These are phyloP conservation scores for Sterna hirundo DNA, from an alignment of 2,113 vertebrate species.

Conservation along the genomic window DNA sequence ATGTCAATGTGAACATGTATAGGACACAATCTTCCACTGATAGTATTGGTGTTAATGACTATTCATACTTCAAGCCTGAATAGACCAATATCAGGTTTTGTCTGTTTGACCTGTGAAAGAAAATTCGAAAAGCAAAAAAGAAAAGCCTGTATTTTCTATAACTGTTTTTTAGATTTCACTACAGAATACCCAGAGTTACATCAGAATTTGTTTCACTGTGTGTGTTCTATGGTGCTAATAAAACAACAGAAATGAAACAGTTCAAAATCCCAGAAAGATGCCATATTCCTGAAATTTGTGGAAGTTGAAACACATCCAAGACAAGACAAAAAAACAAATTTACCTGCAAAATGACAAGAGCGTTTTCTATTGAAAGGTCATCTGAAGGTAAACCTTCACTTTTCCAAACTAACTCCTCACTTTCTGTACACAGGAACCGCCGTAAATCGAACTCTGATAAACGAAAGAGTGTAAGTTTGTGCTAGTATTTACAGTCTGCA, in stretches of 20 bases:
- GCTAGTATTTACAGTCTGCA: background rate
- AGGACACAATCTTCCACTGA: background rate
- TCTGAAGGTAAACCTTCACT: slow-evolving; percentile 96
- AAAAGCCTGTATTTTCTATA: background rate
- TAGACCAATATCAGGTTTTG: background rate
- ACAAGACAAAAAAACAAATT: background rate
- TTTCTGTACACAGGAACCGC: slow-evolving; percentile 93
- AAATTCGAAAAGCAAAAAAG: background rate
- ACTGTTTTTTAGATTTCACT: background rate
- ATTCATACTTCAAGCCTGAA: background rate
- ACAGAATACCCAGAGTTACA: background rate
- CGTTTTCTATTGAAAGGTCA: slow-evolving; percentile 97
- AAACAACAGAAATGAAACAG: background rate
- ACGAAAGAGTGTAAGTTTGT: background rate
- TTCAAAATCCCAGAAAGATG: background rate
- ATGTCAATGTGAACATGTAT: background rate
- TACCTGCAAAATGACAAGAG: slow-evolving; percentile 97
- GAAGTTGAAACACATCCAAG: background rate
- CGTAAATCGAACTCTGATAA: slow-evolving; percentile 89
- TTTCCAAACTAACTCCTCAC: slow-evolving; percentile 97
- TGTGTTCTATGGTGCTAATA: background rate
- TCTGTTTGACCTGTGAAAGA: background rate
- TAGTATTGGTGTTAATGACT: background rate
- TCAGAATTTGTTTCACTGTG: background rate
- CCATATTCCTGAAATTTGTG: background rate